Percentiles rank a stretch among this genome's conserved stretches.
Evolutionary conservation across 2,888 invertebrate genomes (phyloP).

Genomic region (Listrodromus nycthemerus): DNA sequence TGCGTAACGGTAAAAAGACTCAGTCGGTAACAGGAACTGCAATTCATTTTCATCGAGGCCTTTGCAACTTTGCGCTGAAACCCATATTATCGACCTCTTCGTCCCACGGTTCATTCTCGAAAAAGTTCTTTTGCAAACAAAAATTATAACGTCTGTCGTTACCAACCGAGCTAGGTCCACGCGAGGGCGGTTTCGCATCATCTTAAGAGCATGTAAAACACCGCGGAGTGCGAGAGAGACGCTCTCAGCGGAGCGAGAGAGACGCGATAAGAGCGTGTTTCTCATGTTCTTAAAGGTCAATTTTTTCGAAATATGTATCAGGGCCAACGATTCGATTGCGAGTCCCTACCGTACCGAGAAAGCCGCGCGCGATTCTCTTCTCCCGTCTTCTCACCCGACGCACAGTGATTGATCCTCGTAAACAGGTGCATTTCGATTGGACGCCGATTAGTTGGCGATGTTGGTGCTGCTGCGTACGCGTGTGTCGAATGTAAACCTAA

Average conservation of each 20-base stretch:
- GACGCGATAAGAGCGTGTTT: too few species aligned
- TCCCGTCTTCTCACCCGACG: slow-evolving; percentile 49
- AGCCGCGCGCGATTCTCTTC: slow-evolving; percentile 21
- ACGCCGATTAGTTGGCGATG: slow-evolving; percentile 71
- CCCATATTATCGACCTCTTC: neutral
- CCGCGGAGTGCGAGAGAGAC: too few species aligned
- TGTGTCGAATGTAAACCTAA: slow-evolving; percentile 53
- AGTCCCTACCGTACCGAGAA: slow-evolving; percentile 7
- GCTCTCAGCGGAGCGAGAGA: too few species aligned
- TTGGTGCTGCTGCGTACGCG: slow-evolving; percentile 57
- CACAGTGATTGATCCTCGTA: slow-evolving; percentile 73
- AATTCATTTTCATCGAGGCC: neutral
- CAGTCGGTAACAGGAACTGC: too few species aligned
- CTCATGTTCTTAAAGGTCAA: neutral
- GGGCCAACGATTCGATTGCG: neutral
- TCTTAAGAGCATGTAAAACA: too few species aligned
- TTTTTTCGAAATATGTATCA: neutral
- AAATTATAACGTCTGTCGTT: neutral
- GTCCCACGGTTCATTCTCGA: too few species aligned
- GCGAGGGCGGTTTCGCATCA: neutral
- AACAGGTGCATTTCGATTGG: slow-evolving; percentile 74
- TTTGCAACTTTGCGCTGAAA: neutral
- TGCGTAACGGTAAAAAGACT: too few species aligned
- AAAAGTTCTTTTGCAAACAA: too few species aligned
- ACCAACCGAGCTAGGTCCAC: neutral